Evolutionary conservation across 2,888 invertebrate genomes (phyloP), one percentile per base, ranked within the genome.

Genomic region (Tenthredo mesomela): DNA sequence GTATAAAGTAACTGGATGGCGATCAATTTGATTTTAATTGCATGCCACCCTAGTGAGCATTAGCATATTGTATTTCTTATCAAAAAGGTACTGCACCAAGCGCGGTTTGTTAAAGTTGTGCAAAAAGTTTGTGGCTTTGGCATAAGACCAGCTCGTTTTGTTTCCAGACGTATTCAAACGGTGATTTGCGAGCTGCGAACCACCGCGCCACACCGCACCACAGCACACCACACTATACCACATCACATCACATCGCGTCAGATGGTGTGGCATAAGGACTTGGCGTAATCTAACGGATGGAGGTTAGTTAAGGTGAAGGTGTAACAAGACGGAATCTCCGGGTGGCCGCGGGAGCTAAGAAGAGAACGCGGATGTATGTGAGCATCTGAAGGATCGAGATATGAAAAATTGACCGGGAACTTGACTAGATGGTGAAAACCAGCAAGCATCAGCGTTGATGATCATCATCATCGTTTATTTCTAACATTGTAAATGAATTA

Each of bases 11-110:
- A n/a, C 21, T 43, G 37, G 37, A 37, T 37, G n/a, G 54, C 33
- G 18, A 18, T 29, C 77, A 54, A 89, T 90, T 87, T 87, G 88
- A 89, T 90, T 90, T 90, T 89, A 89, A 90, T 90, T 87, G 87
- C 87, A 85, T 78, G 83, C 87, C 83, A 82, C 78, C 29, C 61
- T 21, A 50, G 75, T 70, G 80, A 54, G 73, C 47, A 89, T 90
- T 89, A 89, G 88, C 89, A 89, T 90, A 90, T 89, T 90, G 2
- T 88, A 90, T 88, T 89, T 87, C 87, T 86, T 84, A 18, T 85
- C 86, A 87, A 87, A 88, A 90, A 90, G 71, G 71, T 12, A 18
- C 3, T 21, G 67, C 40, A 21, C 40, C 21, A 12, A 15, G 50
- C 18, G 54, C n/a, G 54, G 47, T 77, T 54, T 29, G 54, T 77